Evolutionary conservation across 2,888 invertebrate species (phyloP).

Genomic region (Acanthoscelides obtectus): DNA sequence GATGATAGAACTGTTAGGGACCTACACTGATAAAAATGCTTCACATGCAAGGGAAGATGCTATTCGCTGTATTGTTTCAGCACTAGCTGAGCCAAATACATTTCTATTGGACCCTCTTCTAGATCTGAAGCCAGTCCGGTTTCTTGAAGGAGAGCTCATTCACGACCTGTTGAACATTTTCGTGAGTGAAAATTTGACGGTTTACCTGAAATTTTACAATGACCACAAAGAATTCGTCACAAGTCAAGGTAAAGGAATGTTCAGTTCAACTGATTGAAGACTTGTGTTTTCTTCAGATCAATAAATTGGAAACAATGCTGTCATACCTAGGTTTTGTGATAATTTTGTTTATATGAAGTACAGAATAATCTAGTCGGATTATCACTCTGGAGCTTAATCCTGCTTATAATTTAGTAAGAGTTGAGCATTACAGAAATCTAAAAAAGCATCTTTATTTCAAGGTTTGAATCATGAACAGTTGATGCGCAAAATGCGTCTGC

Average conservation of each 20-base stretch:
- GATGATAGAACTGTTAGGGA: slow-evolving; percentile 94
- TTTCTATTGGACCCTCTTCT: slow-evolving; percentile 93
- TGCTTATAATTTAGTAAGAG: too few species aligned
- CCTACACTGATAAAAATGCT: slow-evolving; percentile 96
- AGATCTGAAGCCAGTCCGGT: slow-evolving; percentile 89
- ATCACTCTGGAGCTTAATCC: too few species aligned
- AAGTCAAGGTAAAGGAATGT: slow-evolving; percentile 53
- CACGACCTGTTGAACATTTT: slow-evolving; percentile 93
- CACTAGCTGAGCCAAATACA: slow-evolving; percentile 90
- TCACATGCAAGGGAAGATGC: slow-evolving; percentile 96
- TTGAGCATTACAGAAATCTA: too few species aligned
- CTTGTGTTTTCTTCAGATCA: slow-evolving; percentile 1
- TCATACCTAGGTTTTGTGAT: too few species aligned
- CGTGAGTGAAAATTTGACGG: slow-evolving; percentile 88
- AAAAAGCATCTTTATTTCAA: too few species aligned
- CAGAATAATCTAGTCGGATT: too few species aligned
- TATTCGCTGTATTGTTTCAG: slow-evolving; percentile 91
- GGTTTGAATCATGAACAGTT: slow-evolving; percentile 86
- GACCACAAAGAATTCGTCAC: slow-evolving; percentile 89
- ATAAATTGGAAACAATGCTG: too few species aligned
- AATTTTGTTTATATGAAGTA: too few species aligned
- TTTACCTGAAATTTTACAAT: slow-evolving; percentile 88
- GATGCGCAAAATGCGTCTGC: slow-evolving; percentile 91
- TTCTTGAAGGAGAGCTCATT: slow-evolving; percentile 91
- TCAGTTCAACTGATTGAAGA: not conserved